These are phyloP conservation scores for Diarsia rubi DNA, from an alignment of 2,888 invertebrate genomes.

Conservation along the genomic window DNA sequence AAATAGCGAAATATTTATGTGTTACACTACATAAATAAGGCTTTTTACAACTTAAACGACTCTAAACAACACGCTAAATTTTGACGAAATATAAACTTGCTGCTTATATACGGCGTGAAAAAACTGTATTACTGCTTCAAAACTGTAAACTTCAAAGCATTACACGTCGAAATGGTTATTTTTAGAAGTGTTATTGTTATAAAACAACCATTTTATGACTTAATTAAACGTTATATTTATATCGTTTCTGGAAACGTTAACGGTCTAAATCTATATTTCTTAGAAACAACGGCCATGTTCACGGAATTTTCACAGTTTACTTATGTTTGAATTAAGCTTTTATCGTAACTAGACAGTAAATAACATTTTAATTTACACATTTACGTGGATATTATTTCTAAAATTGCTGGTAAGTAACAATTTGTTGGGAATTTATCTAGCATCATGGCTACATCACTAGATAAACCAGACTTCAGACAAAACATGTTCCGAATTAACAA, in stretches of 20 bases:
- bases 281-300: conserved; percentile 34
- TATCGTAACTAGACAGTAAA: conserved; percentile 40
- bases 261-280: conserved; percentile 50
- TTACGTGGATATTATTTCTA: conserved; percentile 32
- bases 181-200: conserved; percentile 56
- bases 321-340: conserved; percentile 32
- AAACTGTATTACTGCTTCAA: conserved; percentile 28
- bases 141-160: conserved; percentile 29
- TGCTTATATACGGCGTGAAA: conserved; percentile 41
- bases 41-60: conserved; percentile 49
- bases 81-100: conserved; percentile 51
- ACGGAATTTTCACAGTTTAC: conserved; percentile 37
- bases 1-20: conserved; percentile 50
- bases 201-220: conserved; percentile 62
- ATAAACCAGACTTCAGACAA: conserved; percentile 30
- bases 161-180: conserved; percentile 42
- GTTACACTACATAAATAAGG: conserved; percentile 49
- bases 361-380: conserved; percentile 38
- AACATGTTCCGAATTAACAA: conserved; percentile 40
- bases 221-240: conserved; percentile 67
- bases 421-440: conserved; percentile 39
- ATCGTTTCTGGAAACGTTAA: conserved; percentile 47
- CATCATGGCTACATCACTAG: conserved; percentile 29
- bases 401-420: conserved; percentile 36
- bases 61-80: conserved; percentile 50